Percentiles rank a stretch among this genome's conserved stretches.
These are phyloP conservation scores for Diaphora mendica DNA, from an alignment of 2,888 invertebrate species.

Conservation along the genomic window DNA sequence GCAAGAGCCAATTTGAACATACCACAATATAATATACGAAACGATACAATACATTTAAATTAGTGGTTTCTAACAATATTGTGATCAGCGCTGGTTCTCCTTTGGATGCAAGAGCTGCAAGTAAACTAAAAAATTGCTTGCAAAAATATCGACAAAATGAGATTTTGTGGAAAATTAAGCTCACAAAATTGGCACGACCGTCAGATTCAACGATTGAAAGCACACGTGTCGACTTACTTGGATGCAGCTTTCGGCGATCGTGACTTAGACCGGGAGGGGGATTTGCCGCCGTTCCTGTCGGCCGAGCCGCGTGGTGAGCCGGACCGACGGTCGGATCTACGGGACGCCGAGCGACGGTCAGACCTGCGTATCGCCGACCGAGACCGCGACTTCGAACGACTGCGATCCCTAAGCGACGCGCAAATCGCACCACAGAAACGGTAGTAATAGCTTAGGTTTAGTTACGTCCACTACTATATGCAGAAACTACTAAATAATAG, in stretches of 20 bases:
- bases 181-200: conserved; percentile 57
- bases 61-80: background rate
- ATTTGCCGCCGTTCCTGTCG: conserved; percentile 65
- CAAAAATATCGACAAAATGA: conserved; percentile 2
- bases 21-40: conserved; percentile 3
- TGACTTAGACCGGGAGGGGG: conserved; percentile 77
- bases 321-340: conserved; percentile 51
- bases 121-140: background rate
- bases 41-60: background rate
- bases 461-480: conserved; percentile 40
- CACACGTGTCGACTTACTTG: conserved; percentile 73
- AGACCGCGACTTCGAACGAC: conserved; percentile 73
- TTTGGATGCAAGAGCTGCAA: background rate
- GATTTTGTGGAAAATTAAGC: conserved; percentile 55
- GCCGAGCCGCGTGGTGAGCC: conserved; percentile 52
- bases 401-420: conserved; percentile 73
- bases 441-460: conserved; percentile 51
- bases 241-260: conserved; percentile 77
- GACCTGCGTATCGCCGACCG: conserved; percentile 66
- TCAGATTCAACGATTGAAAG: conserved; percentile 67
- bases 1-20: background rate
- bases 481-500: background rate
- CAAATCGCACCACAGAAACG: conserved; percentile 51
- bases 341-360: conserved; percentile 61
- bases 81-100: background rate